Base-by-base conservation (phyloP, 2,888 invertebrate genomes). In the Dryococelus australis region DNA sequence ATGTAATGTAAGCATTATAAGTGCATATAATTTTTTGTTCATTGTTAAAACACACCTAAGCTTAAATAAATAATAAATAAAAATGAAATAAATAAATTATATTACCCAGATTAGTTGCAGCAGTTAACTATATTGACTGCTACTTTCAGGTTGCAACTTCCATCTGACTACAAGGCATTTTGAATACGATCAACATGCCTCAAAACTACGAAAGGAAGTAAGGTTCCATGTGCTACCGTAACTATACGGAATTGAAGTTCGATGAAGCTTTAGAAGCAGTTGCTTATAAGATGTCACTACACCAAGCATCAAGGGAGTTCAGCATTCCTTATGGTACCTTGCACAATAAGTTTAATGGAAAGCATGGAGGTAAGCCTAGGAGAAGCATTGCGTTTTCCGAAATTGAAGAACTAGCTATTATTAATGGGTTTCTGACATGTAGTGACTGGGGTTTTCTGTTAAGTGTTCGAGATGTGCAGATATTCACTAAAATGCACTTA, bases 321-420 rank as follows among this genome's bases (percentile, higher is more conserved):
- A 83, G 35, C 43, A 35, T 83, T 35, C 16, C 35, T 4, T 83
- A 9, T 83, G 83, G 83, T 83, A 83, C 83, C 26, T 83, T 83
- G n/a, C 43, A 83, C 43, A 83, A 83, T 43, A 83, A 43, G 43
- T 83, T 35, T 24, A 83, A 24, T 28, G 28, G 83, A 28, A 28
- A 20, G 13, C 16, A 43, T 35, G 83, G 16, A 83, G 43, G 43
- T 35, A 83, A 83, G 43, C 28, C 83, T 24, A 35, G 83, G 16
- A 20, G 83, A 35, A 28, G 43, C 13, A 83, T 43, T 10, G 35
- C 35, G 20, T 83, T 83, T 83, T 35, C 35, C 83, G 16, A 24
- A 35, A 20, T 43, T 43, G 28, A 83, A 83, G 35, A 28, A 4
- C 28, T 43, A 24, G 83, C 83, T 35, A 83, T 65, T 83, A 28